Percentiles rank a stretch among this genome's conserved stretches.
phyloP scores from a whole-genome alignment of 2,888 invertebrate genomes.

The Hecatera dysodea region DNA sequence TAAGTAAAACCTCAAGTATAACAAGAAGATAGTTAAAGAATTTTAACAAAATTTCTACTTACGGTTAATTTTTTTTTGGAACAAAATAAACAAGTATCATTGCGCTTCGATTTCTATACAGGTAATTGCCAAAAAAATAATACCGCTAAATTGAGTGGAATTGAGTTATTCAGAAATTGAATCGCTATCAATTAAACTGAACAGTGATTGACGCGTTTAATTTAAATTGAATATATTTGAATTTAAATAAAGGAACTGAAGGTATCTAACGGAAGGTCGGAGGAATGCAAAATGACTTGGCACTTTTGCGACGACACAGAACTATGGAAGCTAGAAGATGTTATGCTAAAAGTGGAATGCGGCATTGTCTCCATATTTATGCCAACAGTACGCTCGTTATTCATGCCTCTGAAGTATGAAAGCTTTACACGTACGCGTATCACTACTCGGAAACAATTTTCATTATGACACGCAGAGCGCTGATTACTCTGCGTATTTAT shows the following conservation, averaged over 20 bases:
- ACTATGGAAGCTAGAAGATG: slow-evolving; percentile 55
- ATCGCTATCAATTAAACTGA: slow-evolving; percentile 58
- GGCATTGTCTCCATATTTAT: slow-evolving; percentile 79
- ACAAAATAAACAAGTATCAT: slow-evolving; percentile 24
- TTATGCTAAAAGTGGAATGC: slow-evolving; percentile 62
- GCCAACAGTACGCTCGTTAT: slow-evolving; percentile 67
- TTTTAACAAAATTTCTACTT: background rate
- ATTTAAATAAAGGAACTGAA: slow-evolving; percentile 63
- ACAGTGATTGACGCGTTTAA: slow-evolving; percentile 63
- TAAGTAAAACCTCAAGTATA: background rate
- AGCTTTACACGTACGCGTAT: slow-evolving; percentile 57
- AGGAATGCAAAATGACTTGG: slow-evolving; percentile 76
- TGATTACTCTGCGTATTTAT: slow-evolving; percentile 42
- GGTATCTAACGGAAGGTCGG: slow-evolving; percentile 64
- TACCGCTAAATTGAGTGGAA: slow-evolving; percentile 55
- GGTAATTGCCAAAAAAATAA: slow-evolving; percentile 45
- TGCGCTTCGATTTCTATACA: slow-evolving; percentile 10
- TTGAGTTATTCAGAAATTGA: slow-evolving; percentile 56
- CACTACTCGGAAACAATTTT: slow-evolving; percentile 59
- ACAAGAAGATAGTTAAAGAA: background rate
- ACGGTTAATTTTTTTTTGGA: slow-evolving; percentile 18
- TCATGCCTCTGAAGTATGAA: slow-evolving; percentile 61
- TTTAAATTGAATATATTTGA: slow-evolving; percentile 66
- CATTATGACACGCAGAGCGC: slow-evolving; percentile 44
- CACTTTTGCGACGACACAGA: slow-evolving; percentile 68